Conservation (phyloP, 2,888 invertebrate genomes). For the Napeogenes sylphis region DNA sequence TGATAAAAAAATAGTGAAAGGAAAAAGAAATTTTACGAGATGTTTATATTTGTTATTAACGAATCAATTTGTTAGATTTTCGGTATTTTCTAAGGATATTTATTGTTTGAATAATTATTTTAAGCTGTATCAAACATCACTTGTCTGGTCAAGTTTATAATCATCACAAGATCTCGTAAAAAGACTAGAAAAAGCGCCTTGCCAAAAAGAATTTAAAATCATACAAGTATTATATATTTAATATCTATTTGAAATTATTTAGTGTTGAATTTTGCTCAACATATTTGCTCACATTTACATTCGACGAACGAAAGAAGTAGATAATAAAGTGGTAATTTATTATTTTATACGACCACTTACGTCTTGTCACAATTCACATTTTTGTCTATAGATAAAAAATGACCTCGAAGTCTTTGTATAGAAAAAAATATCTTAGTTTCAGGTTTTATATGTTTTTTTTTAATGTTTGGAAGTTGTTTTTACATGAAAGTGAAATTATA, state of each 20-base stretch:
- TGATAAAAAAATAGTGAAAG: background rate
- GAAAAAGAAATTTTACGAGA: background rate
- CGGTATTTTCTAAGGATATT: conserved; percentile 32
- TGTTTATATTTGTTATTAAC: conserved; percentile 1
- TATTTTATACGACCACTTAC: background rate
- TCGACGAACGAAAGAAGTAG: background rate
- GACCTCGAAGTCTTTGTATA: too few relatives aligned
- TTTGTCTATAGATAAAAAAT: too few relatives aligned
- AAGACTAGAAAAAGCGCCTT: conserved; percentile 67
- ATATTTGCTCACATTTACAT: conserved; percentile 46
- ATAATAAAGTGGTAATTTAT: background rate
- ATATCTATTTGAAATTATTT: conserved; percentile 23
- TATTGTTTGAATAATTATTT: conserved; percentile 39
- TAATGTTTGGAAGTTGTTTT: background rate
- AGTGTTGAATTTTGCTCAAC: conserved; percentile 36
- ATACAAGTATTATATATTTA: conserved; percentile 4
- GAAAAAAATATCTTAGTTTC: too few relatives aligned
- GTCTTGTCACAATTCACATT: too few relatives aligned
- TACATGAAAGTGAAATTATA: background rate
- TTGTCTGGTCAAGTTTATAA: conserved; percentile 54
- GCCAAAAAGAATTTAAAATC: conserved; percentile 56
- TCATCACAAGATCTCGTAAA: conserved; percentile 70
- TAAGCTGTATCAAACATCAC: conserved; percentile 47
- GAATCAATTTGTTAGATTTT: background rate
- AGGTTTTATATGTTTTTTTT: too few relatives aligned